phyloP scores from a whole-genome alignment of 2,113 vertebrate genomes.

The Delphinapterus leucas region DNA sequence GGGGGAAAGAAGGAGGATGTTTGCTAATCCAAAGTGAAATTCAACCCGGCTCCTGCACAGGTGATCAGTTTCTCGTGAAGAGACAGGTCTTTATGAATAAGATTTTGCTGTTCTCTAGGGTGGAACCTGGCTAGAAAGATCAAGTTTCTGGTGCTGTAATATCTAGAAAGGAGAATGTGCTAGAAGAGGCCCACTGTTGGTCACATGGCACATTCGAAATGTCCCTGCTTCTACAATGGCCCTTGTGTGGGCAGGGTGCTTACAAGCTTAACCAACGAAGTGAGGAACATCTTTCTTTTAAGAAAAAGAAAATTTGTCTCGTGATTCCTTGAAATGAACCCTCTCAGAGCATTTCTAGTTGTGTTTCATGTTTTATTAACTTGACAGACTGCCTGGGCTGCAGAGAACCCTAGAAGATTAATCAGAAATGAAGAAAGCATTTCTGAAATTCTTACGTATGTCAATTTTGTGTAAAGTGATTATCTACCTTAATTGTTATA shows the following conservation, averaged over 20 bases:
- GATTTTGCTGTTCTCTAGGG: not conserved
- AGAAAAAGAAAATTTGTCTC: not conserved
- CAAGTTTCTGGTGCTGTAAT: accelerated
- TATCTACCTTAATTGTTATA: not conserved
- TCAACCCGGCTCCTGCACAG: not conserved
- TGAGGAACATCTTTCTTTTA: not conserved
- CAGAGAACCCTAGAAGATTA: not conserved
- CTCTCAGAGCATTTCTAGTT: not conserved
- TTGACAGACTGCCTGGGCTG: not conserved
- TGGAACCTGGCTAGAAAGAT: not conserved
- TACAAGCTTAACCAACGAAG: not conserved
- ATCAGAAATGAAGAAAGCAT: not conserved
- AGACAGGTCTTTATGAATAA: accelerated
- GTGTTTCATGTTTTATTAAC: not conserved
- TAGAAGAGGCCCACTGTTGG: not conserved
- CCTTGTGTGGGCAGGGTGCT: not conserved
- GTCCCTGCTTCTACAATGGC: not conserved
- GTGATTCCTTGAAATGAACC: not conserved
- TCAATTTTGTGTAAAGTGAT: not conserved
- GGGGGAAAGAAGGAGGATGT: not conserved
- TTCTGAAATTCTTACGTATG: not conserved
- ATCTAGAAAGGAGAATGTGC: not conserved
- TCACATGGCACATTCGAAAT: accelerated
- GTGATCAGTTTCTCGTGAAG: accelerated
- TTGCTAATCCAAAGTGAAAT: not conserved